Evolutionary conservation across 2,797 vertebrate genomes (phyloP).

Genomic region (Silurus lanzhouensis): DNA sequence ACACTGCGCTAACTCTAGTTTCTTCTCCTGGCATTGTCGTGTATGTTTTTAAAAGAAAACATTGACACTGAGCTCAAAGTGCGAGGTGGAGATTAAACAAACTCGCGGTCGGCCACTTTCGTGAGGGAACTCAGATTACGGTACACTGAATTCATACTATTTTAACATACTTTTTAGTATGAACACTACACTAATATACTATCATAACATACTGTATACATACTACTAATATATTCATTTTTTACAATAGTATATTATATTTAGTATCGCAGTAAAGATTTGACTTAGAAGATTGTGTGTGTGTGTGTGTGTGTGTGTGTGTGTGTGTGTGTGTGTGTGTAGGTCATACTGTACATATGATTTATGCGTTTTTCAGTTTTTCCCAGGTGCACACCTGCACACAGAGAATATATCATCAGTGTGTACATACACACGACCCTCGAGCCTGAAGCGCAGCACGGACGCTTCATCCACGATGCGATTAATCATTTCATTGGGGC

Average conservation of each 20-base stretch:
- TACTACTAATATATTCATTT: background rate
- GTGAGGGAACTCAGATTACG: no score
- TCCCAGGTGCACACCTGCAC: background rate
- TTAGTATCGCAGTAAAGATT: background rate
- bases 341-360: constrained; percentile 4
- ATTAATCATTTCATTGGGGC: background rate
- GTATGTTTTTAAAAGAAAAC: no score
- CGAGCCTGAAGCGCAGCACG: background rate
- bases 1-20: no score
- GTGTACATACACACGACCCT: background rate
- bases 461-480: background rate
- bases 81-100: no score
- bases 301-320: background rate
- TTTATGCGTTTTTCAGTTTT: background rate
- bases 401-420: background rate
- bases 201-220: background rate
- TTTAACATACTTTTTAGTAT: background rate
- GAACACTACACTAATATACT: background rate
- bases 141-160: background rate
- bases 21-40: no score
- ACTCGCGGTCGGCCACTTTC: no score
- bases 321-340: constrained; percentile 17
- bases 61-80: no score
- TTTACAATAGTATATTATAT: background rate
- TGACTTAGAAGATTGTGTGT: background rate